Percentiles rank a stretch among this genome's conserved stretches.
Evolutionary conservation across 2,113 vertebrate genomes (phyloP).

Genomic region (Meriones unguiculatus): DNA sequence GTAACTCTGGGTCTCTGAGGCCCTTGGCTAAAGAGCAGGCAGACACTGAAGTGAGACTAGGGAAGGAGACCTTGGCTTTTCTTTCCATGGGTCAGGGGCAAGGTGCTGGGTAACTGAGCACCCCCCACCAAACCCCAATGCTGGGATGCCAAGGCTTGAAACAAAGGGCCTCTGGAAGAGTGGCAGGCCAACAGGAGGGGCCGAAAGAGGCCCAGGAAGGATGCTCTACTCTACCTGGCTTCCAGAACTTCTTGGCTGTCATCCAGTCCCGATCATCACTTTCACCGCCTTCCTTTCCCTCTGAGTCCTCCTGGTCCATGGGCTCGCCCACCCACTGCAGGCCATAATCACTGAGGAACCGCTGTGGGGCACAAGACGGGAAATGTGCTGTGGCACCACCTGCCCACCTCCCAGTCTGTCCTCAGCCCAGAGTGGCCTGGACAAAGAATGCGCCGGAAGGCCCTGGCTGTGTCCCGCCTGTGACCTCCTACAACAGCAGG

Average conservation of each 20-base stretch:
- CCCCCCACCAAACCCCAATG: not conserved
- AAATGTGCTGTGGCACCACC: rapidly evolving
- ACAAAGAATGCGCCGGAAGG: not conserved
- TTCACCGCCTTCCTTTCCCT: not conserved
- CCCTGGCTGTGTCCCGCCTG: not conserved
- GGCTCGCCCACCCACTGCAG: slow-evolving; percentile 93
- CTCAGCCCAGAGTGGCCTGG: not conserved
- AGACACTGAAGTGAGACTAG: not conserved
- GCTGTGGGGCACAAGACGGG: slow-evolving; percentile 81
- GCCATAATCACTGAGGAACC: slow-evolving; percentile 94
- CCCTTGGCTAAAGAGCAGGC: not conserved
- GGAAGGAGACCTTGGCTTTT: not conserved
- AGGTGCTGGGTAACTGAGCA: not conserved
- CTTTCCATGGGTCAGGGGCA: not conserved
- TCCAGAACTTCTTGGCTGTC: slow-evolving; percentile 81
- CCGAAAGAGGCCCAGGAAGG: not conserved
- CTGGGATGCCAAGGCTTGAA: not conserved
- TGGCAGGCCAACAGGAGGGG: not conserved
- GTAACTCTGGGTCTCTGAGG: not conserved
- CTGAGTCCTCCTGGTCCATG: slow-evolving; percentile 23
- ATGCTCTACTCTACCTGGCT: slow-evolving; percentile 82
- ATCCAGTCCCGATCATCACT: slow-evolving; percentile 55
- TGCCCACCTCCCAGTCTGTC: not conserved
- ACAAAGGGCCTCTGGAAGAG: not conserved
- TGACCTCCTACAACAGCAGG: not conserved